Evolutionary conservation across 2,797 vertebrate species (phyloP), one percentile per base, ranked within the genome.

Genomic region (Neosalanx taihuensis): DNA sequence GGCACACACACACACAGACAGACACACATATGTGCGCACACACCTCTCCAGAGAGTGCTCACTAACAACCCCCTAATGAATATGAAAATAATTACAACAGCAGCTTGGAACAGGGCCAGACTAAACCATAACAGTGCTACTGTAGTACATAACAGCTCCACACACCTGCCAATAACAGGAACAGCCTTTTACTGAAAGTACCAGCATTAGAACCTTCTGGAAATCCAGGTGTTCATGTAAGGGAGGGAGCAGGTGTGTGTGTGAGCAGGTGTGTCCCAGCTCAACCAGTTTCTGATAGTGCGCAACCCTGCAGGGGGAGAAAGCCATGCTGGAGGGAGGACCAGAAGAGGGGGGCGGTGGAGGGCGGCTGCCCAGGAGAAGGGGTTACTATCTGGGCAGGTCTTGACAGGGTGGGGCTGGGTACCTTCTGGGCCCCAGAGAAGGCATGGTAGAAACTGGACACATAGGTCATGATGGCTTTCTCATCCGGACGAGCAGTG

Each of bases 371-470:
- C 12, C 59, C 59, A 61, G 59, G 59, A 35, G 12, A 35, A 53
- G 66, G 57, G 71, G 82, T 80, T 63, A 83, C 66, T 74, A 74
- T 49, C n/a, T 69, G 62, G 81, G 79, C 60, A 60, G 29, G 29
- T 12, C 31, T 51, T 20, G 62, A 18, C 56, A 56, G 70, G 70
- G 59, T 18, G 65, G 26, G 18, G 17, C 6, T 64, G 67, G 89
- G 86, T 92, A 93, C 92, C 92, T 93, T 93, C 92, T 93, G 92
- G 2, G 92, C 93, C 93, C 93, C 92, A 92, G 93, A 97, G 91
- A 98, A 98, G 81, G 96, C 96, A 95, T 97, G 96, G 95, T 97
- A 98, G 95, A 97, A 98, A 94, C 94, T 92, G 90, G 96, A 97
- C 87, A 98, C 96, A 92, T 97, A 97, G 86, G 96, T 97, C 96